Evolutionary conservation across 2,797 vertebrate genomes (phyloP).

Genomic region (Gymnothorax javanicus): DNA sequence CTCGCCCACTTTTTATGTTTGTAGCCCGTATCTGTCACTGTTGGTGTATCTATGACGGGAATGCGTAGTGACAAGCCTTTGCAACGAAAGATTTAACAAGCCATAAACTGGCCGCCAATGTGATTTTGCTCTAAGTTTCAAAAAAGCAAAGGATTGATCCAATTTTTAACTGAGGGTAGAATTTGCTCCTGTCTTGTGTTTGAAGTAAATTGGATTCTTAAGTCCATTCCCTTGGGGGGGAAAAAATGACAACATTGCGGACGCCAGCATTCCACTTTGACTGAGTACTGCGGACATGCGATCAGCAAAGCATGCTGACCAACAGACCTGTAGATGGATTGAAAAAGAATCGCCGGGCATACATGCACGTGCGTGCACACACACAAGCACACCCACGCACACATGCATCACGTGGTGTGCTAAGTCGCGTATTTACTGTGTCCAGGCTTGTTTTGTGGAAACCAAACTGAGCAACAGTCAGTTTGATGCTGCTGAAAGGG

Average conservation of each 20-base stretch:
- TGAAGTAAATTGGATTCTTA: slow-evolving; percentile 51
- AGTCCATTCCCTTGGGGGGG: slow-evolving; percentile 38
- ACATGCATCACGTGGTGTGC: slow-evolving; percentile 28
- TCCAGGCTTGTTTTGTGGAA: slow-evolving; percentile 4
- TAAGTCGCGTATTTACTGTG: slow-evolving; percentile 34
- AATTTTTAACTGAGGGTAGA: slow-evolving; percentile 30
- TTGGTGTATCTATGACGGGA: not conserved
- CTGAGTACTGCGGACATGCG: slow-evolving; percentile 31
- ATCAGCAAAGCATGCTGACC: not conserved
- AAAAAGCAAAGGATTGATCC: slow-evolving; percentile 32
- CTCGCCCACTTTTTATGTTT: not conserved
- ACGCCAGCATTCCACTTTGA: slow-evolving; percentile 24
- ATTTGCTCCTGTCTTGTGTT: slow-evolving; percentile 49
- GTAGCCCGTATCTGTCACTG: not conserved
- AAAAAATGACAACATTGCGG: slow-evolving; percentile 34
- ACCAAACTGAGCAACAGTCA: slow-evolving; percentile 33
- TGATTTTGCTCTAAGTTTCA: slow-evolving; percentile 26
- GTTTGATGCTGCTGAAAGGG: not conserved
- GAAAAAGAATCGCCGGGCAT: slow-evolving; percentile 28
- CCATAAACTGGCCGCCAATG: slow-evolving; percentile 8
- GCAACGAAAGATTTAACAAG: not conserved
- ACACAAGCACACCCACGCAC: slow-evolving; percentile 32
- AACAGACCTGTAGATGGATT: slow-evolving; percentile 23
- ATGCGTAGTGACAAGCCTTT: not conserved
- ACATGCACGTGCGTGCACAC: slow-evolving; percentile 1